Conservation (phyloP, 2,888 invertebrate genomes). For the Parnassius smintheus region DNA sequence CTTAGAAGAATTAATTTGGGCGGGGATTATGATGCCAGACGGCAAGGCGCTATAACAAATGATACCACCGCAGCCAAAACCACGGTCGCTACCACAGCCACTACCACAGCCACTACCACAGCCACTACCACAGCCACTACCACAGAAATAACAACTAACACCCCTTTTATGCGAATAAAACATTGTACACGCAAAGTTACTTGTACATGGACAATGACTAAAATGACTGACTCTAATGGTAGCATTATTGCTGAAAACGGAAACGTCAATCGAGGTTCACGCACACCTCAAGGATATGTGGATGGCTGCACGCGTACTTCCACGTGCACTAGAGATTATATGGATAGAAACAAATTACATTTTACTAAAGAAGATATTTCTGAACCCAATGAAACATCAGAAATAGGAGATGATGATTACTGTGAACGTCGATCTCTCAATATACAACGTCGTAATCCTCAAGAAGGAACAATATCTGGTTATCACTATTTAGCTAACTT, state of each 20-base stretch:
- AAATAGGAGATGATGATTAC: slow-evolving; percentile 61
- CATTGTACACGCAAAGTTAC: slow-evolving; percentile 68
- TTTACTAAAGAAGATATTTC: slow-evolving; percentile 35
- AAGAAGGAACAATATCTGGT: slow-evolving; percentile 29
- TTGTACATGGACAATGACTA: slow-evolving; percentile 67
- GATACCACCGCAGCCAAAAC: slow-evolving; percentile 15
- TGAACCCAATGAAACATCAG: slow-evolving; percentile 20
- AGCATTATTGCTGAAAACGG: slow-evolving; percentile 34
- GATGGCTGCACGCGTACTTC: slow-evolving; percentile 71
- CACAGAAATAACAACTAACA: slow-evolving; percentile 51
- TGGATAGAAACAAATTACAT: slow-evolving; percentile 60
- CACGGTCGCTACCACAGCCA: slow-evolving; percentile 15
- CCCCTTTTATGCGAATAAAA: slow-evolving; percentile 53
- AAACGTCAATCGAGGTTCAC: slow-evolving; percentile 43
- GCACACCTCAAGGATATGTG: slow-evolving; percentile 68
- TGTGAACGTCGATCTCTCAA: slow-evolving; percentile 65
- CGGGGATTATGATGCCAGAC: slow-evolving; percentile 39
- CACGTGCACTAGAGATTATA: slow-evolving; percentile 65
- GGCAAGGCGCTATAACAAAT: slow-evolving; percentile 27
- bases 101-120: slow-evolving; percentile 14
- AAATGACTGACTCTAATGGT: slow-evolving; percentile 44
- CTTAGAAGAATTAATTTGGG: slow-evolving; percentile 54
- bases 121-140: slow-evolving; percentile 23
- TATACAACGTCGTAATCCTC: slow-evolving; percentile 46
- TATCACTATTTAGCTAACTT: background rate